phyloP scores from a whole-genome alignment of 2,888 invertebrate genomes.

The Drosophila aldrichi region DNA sequence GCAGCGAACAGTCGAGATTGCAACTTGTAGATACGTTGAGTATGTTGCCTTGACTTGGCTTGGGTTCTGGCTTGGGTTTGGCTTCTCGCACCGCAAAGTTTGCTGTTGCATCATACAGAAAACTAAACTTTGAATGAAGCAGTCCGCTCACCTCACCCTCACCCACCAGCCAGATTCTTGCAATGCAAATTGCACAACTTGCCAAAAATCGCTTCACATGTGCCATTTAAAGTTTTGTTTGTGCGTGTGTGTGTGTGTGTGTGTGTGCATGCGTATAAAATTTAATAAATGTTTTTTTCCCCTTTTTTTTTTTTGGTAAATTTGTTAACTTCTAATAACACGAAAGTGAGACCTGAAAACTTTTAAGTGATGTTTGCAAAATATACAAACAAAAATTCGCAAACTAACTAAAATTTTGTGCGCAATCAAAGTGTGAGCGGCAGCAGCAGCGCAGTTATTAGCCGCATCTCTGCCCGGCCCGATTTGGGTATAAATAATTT shows the following conservation, averaged over 20 bases:
- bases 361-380: constrained; percentile 73
- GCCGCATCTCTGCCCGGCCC: not conserved
- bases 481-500: not conserved
- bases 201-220: constrained; percentile 79
- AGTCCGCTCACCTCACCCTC: constrained; percentile 3
- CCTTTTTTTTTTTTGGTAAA: not conserved
- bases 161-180: constrained; percentile 6
- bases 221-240: constrained; percentile 76
- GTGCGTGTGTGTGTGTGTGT: not conserved
- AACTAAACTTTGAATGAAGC: constrained; percentile 58
- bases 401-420: constrained; percentile 23
- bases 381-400: constrained; percentile 25
- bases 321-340: constrained; percentile 46
- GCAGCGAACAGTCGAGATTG: constrained; percentile 70
- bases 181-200: constrained; percentile 77
- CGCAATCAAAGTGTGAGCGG: constrained; percentile 27
- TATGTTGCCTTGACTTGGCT: constrained; percentile 20
- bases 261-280: constrained; percentile 39
- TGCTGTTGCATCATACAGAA: constrained; percentile 44
- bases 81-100: constrained; percentile 53
- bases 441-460: not conserved
- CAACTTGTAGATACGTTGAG: constrained; percentile 64
- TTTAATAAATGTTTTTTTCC: constrained; percentile 69
- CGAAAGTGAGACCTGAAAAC: constrained; percentile 47
- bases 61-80: constrained; percentile 5